Evolutionary conservation across 2,113 vertebrate species (phyloP), one percentile per base, ranked within the genome.

Genomic region (Barbus barbus): DNA sequence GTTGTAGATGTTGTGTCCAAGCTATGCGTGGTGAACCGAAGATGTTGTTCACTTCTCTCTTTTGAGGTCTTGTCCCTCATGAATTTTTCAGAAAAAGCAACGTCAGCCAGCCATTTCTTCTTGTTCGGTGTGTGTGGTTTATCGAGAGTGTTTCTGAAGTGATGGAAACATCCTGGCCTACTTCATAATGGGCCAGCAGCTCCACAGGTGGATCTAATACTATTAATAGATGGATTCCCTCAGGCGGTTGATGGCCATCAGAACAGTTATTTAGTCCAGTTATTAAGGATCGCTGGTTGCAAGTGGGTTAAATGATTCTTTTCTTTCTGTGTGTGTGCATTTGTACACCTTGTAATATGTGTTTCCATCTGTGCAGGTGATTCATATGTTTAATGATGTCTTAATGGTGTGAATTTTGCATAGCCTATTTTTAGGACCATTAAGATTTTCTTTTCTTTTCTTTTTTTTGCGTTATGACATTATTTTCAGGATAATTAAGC

Each of bases 141-240:
- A 67, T 80, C 48, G 46, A 36, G 28, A 71, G 63, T 71, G 12
- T 71, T 71, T 81, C 78, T 81, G 4, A 69, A 81, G 28, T 69
- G 63, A 67, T 53, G 41, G 46, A 81, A 71, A 67, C 79, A 81
- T 71, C 63, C 44, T 82, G 79, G 44, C 79, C 79, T 82, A 82
- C 63, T 82, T 82, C 63, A 71, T 67, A 71, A 82, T 71, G 79
- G 79, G 61, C 79, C 79, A 71, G 46, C 41, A 71, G 65, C 79
- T 82, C 79, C 65, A 82, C 79, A 82, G 79, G 79, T 82, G 79
- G 63, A 71, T 82, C 63, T 51, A 53, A 71, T 56, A 26, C 44
- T 82, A 82, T 56, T 69, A 71, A 82, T 82, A 82, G 79, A 82
- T 56, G 65, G 79, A 82, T 36, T 82, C 79, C 79, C 65, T 82